Evolutionary conservation across 2,888 invertebrate genomes (phyloP), one percentile per base, ranked within the genome.

Genomic region (Tupiocoris notatus): DNA sequence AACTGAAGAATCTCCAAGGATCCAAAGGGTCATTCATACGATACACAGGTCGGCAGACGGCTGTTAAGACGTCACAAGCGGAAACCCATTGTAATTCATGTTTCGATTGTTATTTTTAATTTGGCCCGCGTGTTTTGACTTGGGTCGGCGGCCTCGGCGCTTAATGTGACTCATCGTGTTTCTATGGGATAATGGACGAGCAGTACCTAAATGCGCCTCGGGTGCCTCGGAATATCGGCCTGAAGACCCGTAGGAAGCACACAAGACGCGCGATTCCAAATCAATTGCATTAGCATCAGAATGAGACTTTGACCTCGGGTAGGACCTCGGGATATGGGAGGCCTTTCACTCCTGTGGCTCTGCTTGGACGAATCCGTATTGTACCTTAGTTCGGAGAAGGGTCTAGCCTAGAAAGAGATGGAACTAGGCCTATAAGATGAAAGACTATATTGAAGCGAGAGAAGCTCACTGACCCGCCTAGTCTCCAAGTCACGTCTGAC

Each of bases 241-340:
- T 18, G 70, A 23, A 39, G 59, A 17, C 59, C 18, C 70, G n/a
- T 39, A 39, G 6, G 39, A 39, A 39, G 39, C 39, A 3, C 12
- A 39, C 39, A 21, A 73, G 73, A 63, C 39, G 73, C 73, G 73
- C 73, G 73, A 73, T 73, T 73, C 73, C 73, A 73, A 73, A 73
- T 63, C 73, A 73, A 62, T 73, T 73, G 73, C 73, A 73, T 73
- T 73, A 73, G 73, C 73, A 73, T 73, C 21, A 73, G 73, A 73
- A 73, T 73, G 73, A 73, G 73, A 25, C 59, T 65, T n/a, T 61
- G 63, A 39, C 73, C 63, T 73, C 73, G 73, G 62, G 39, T 39
- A 39, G 39, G 20, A 62, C 61, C 16, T n/a, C 62, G 39, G 16
- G 39, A 39, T 39, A 9, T 18, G 24, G 65, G 39, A 24, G 25